A percentile compares a stretch with the other conserved stretches of the same genome.
phyloP scores from a whole-genome alignment of 1,140 invertebrate species.

The Eriocheir sinensis region DNA sequence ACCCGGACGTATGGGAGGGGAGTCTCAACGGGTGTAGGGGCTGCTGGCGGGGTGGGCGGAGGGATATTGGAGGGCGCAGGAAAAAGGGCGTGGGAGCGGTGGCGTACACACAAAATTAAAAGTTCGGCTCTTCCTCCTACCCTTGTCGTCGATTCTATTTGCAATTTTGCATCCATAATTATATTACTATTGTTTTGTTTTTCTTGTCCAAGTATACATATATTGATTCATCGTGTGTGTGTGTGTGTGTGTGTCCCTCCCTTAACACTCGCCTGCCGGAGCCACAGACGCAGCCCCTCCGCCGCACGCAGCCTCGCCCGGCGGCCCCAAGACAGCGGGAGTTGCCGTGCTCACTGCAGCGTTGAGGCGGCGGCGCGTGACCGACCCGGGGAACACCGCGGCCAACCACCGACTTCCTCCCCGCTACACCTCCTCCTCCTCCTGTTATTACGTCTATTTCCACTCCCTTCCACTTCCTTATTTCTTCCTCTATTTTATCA shows the following conservation, averaged over 20 bases:
- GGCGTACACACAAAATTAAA: neutral
- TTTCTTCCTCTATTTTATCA: no score
- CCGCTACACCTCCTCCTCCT: neutral
- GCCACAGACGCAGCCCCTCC: no score
- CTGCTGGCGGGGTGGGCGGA: no score
- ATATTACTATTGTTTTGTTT: no score
- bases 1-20: neutral
- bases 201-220: no score
- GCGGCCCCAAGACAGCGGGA: neutral
- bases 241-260: neutral
- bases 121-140: neutral
- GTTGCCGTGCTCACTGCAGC: neutral
- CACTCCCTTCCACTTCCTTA: no score
- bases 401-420: neutral
- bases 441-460: neutral
- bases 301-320: no score
- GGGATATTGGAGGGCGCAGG: no score
- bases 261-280: no score
- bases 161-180: no score
- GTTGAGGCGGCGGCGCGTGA: neutral
- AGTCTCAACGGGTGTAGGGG: neutral
- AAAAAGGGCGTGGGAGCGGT: neutral
- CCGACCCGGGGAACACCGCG: neutral
- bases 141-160: neutral
- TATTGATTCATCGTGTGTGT: no score